A percentile compares a stretch with the other conserved stretches of the same genome.
phyloP scores from a whole-genome alignment of 2,113 vertebrate species.

The Clarias gariepinus region DNA sequence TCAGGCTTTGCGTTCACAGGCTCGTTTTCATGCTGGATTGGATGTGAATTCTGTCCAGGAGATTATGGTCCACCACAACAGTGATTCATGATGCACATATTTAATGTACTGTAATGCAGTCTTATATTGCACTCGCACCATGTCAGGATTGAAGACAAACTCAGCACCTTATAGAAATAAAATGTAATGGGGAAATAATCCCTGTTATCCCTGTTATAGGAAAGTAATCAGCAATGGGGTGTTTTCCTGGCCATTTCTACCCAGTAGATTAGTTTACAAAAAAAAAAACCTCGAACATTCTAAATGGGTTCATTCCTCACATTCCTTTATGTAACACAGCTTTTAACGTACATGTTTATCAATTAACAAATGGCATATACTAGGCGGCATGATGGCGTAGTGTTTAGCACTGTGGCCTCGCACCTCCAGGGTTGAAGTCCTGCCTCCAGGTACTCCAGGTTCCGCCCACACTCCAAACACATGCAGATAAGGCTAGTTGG shows the following conservation, averaged over 20 bases:
- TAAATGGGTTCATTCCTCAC: not conserved
- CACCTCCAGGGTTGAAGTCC: too few relatives aligned
- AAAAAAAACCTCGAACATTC: not conserved
- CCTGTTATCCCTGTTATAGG: not conserved
- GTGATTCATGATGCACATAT: not conserved
- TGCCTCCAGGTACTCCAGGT: too few relatives aligned
- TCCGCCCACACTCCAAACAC: too few relatives aligned
- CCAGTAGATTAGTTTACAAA: not conserved
- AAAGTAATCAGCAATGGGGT: not conserved
- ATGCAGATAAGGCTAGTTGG: too few relatives aligned
- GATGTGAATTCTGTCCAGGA: not conserved
- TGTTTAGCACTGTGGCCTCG: too few relatives aligned
- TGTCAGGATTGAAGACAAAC: not conserved
- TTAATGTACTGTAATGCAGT: not conserved
- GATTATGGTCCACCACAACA: not conserved
- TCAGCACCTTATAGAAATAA: not conserved
- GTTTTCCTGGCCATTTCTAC: not conserved
- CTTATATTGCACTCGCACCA: not conserved
- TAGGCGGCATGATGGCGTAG: too few relatives aligned
- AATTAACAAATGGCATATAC: not conserved
- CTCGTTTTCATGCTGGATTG: conserved; percentile 21
- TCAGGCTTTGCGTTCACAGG: not conserved
- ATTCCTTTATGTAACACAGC: not conserved
- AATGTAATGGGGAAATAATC: not conserved
- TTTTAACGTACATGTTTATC: not conserved